Evolutionary conservation across 2,113 vertebrate genomes (phyloP).

Genomic region (Haplochromis burtoni): DNA sequence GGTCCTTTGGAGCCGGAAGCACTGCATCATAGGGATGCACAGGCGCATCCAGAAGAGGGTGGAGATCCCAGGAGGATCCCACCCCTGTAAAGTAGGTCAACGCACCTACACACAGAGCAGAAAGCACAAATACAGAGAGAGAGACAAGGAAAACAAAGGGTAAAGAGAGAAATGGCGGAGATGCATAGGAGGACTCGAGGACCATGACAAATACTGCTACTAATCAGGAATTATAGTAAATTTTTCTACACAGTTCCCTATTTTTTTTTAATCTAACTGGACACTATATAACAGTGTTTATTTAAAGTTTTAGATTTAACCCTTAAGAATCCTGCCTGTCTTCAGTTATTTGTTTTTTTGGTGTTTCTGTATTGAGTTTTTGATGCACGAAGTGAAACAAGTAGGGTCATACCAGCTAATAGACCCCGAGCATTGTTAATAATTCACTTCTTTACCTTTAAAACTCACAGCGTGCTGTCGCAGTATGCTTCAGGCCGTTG

Average conservation of each 20-base stretch:
- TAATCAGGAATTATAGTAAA: neutral
- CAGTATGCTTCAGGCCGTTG: neutral
- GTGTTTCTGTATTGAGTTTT: neutral
- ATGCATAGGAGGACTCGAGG: neutral
- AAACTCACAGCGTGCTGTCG: neutral
- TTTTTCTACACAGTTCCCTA: neutral
- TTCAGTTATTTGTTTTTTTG: neutral
- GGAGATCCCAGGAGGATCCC: neutral
- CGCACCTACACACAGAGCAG: neutral
- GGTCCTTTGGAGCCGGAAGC: neutral
- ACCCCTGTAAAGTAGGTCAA: neutral
- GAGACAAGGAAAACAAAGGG: neutral
- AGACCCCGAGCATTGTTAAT: neutral
- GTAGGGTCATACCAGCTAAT: neutral
- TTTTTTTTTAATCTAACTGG: neutral
- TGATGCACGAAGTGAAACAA: neutral
- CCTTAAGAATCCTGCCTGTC: neutral
- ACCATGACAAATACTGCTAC: neutral
- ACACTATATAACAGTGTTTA: neutral
- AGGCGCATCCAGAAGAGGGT: neutral
- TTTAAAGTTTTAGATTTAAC: neutral
- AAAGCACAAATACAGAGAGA: neutral
- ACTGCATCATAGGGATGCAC: neutral
- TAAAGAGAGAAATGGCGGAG: neutral
- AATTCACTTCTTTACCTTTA: neutral